Percentiles rank a stretch among this genome's conserved stretches.
phyloP scores from a whole-genome alignment of 2,888 invertebrate species.

The Paralinhomoeus sp. region DNA sequence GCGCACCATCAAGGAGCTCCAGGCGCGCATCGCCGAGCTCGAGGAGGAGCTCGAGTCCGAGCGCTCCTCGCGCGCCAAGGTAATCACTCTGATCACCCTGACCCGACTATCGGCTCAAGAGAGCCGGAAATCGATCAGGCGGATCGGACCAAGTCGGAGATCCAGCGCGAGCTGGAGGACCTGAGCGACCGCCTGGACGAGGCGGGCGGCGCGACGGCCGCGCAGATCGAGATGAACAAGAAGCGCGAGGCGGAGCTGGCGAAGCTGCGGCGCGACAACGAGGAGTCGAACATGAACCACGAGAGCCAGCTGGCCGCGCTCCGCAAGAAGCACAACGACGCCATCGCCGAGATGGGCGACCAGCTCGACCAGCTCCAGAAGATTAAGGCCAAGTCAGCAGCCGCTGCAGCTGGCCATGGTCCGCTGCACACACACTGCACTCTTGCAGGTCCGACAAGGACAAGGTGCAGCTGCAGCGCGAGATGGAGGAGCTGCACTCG shows the following conservation, averaged over 20 bases:
- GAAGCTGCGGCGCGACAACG: conserved; percentile 90
- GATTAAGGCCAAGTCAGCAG: conserved; percentile 88
- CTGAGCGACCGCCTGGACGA: conserved; percentile 89
- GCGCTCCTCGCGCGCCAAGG: conserved; percentile 12
- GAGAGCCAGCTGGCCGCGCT: conserved; percentile 83
- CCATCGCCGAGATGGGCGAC: conserved; percentile 95
- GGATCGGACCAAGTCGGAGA: conserved; percentile 88
- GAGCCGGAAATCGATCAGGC: conserved; percentile 40
- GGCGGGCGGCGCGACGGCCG: conserved; percentile 94
- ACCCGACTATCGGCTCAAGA: too few relatives aligned
- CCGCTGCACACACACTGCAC: too few relatives aligned
- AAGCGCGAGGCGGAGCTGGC: conserved; percentile 96
- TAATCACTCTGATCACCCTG: too few relatives aligned
- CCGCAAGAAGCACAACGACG: conserved; percentile 99
- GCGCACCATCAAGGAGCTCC: conserved; percentile 97
- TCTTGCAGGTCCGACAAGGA: conserved; percentile 16
- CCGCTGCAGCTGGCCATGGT: too few relatives aligned
- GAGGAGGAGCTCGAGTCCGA: conserved; percentile 99
- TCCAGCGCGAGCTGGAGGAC: conserved; percentile 90
- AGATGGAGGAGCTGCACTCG: conserved; percentile 15
- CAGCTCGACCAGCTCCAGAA: conserved; percentile 99
- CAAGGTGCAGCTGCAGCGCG: conserved; percentile 14
- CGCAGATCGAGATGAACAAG: conserved; percentile 86
- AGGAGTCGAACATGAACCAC: conserved; percentile 56
- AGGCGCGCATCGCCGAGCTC: conserved; percentile 80